Base-by-base conservation (phyloP, 2,888 invertebrate species). In the Sinhomidia bicolor region DNA sequence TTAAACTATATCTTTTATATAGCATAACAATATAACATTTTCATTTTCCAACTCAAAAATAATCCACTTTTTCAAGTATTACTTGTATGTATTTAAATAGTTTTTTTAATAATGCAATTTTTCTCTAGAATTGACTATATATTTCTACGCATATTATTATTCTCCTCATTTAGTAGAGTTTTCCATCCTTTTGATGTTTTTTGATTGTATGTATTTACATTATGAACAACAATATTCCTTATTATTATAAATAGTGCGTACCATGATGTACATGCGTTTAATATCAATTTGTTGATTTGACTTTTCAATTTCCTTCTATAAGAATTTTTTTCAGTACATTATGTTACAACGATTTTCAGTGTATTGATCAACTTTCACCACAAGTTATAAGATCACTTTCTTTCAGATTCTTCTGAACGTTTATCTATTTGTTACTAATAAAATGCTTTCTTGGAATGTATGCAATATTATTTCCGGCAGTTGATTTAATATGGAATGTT, bases 41-140 rank as follows among this genome's bases (percentile, higher is more conserved):
- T 62, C 7, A 12, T 36, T 36, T 68, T n/a, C 10, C 36, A 68
- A 68, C 68, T 68, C 32, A 68, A 68, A 68, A 68, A 68, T 68
- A 68, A 32, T 68, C n/a, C 68, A 17, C 14, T 62, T 62, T 62
- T 26, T 26, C 2, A 62, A 26, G 26, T 29, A 26, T 62, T 2
- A 57, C 9, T 1, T 62, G 5, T 36, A 36, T n/a, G 36, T 68
- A 68, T n/a, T 68, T 68, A 68, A 68, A 68, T 36, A 36, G 32
- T 36, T 68, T 36, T n/a, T 36, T 36, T 2, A 62, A 17, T 23
- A 26, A 68, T 68, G 68, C 68, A 32, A 17, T 32, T 68, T 68
- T 68, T 68, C 36, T n/a, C 68, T 68, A 68, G 9, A 36, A 68
- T 68, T 68, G 68, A 68, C 68, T 68, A 68, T 68, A 68, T 9